Evolutionary conservation across 2,888 invertebrate genomes (phyloP), one percentile per base, ranked within the genome.

Genomic region (Cyaniris semiargus): DNA sequence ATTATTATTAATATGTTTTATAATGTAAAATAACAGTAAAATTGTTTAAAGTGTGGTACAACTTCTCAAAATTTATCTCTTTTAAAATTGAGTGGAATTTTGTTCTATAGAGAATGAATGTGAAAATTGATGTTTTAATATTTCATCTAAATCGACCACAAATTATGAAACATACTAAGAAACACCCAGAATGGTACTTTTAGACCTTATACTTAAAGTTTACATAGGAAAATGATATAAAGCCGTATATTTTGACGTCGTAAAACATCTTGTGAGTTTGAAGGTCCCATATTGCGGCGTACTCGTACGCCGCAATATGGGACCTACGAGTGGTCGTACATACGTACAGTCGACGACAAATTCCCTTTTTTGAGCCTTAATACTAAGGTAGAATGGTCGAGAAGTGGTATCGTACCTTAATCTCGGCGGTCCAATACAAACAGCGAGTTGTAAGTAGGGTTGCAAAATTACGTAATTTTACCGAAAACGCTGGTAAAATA

Each of bases 381-480:
- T 18, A 15, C 53, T 18, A 5, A 53, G 53, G 44, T 18, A 53
- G 18, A 13, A 18, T 3, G 18, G 48, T 53, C 48, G 48, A 18
- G 18, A 18, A 18, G 53, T 53, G 15, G 48, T 48, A 15, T 4
- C 18, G 18, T 0, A 8, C 23, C 10, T n/a, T n/a, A 71, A 38
- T 71, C n/a, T 70, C 70, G 34, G 18, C 27, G 72, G 72, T 23
- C 72, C 23, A 72, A 72, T 44, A 71, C 71, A 72, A 71, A 71
- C 71, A 70, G n/a, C 15, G n/a, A 71, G n/a, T 23, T 60, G 38
- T 71, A 38, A 44, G 72, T 38, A n/a, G n/a, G n/a, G n/a, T n/a
- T n/a, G n/a, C n/a, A n/a, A n/a, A n/a, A n/a, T n/a, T n/a, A n/a
- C n/a, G n/a, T n/a, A n/a, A n/a, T n/a, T n/a, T n/a, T n/a, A n/a